Conservation (phyloP, 2,797 vertebrate genomes). For the Coregonus sp. region DNA sequence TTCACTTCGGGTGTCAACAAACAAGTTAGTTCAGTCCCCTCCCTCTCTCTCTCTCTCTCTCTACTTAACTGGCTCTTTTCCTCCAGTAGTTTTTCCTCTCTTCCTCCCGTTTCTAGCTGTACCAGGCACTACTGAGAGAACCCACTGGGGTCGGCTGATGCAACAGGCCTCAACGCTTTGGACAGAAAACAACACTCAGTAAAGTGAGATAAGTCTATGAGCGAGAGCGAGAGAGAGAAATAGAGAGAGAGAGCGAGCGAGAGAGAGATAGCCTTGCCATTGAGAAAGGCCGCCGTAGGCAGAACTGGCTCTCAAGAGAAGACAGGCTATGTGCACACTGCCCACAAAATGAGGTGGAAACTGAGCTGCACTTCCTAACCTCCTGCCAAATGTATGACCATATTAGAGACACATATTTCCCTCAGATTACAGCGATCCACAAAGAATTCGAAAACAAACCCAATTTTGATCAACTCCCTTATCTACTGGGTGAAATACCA, state of each 20-base stretch:
- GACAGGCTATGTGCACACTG: too few relatives aligned
- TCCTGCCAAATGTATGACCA: too few relatives aligned
- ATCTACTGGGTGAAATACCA: too few relatives aligned
- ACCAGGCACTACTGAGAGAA: conserved; percentile 34
- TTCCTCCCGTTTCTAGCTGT: conserved; percentile 1
- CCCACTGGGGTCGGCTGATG: not conserved
- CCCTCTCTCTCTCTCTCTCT: not conserved
- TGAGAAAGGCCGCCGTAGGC: too few relatives aligned
- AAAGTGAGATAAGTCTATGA: not conserved
- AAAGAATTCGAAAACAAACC: too few relatives aligned
- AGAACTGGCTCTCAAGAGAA: too few relatives aligned
- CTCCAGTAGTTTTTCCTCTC: not conserved
- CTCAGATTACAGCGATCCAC: too few relatives aligned
- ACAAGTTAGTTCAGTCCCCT: conserved; percentile 10
- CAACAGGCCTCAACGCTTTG: too few relatives aligned
- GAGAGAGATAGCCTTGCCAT: not conserved
- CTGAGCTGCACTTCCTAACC: too few relatives aligned
- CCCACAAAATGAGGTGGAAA: too few relatives aligned
- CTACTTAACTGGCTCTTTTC: not conserved
- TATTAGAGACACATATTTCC: too few relatives aligned
- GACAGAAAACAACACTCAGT: not conserved
- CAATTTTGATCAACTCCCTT: too few relatives aligned
- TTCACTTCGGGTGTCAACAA: conserved; percentile 6
- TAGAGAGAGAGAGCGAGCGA: not conserved
- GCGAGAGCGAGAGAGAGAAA: not conserved